Conservation (phyloP, 2,797 vertebrate genomes). For the Cynodonichthys magdalenae region DNA sequence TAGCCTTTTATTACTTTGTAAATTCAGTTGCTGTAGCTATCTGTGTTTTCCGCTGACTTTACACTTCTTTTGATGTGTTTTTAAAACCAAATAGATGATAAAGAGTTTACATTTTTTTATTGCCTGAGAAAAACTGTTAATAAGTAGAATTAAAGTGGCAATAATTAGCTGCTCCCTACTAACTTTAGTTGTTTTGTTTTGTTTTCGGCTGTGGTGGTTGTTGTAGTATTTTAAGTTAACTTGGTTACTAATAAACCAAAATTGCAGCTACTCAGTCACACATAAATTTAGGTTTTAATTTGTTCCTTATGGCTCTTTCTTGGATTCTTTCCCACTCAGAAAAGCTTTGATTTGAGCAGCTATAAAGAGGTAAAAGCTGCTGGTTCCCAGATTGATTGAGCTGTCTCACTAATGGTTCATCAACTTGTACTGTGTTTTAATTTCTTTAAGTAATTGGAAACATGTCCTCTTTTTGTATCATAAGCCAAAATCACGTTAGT, state of each 20-base stretch:
- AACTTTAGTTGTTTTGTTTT: not conserved
- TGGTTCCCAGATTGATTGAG: constrained; percentile 31
- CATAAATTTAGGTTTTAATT: constrained; percentile 28
- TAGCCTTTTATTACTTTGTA: too few species aligned
- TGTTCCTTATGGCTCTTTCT: constrained; percentile 1
- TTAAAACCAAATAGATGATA: not conserved
- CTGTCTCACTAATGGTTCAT: constrained; percentile 17
- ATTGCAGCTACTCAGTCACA: constrained; percentile 7
- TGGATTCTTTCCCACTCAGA: constrained; percentile 22
- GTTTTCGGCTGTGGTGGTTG: too few species aligned
- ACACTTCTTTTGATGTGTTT: not conserved
- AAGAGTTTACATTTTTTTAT: not conserved
- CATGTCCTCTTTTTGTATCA: constrained; percentile 24
- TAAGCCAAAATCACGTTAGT: constrained; percentile 27
- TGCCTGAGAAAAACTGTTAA: not conserved
- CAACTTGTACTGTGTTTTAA: constrained; percentile 36
- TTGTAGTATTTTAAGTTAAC: not conserved
- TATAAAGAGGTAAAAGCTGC: constrained; percentile 35
- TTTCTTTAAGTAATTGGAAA: constrained; percentile 67
- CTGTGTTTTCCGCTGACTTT: not conserved
- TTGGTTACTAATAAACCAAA: not conserved
- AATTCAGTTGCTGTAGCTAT: not conserved
- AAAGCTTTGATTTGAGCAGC: constrained; percentile 40
- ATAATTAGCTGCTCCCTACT: constrained; percentile 1
- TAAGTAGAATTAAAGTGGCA: not conserved